Conservation (phyloP, 1,140 invertebrate species). For the Drosophila pallidifrons region DNA sequence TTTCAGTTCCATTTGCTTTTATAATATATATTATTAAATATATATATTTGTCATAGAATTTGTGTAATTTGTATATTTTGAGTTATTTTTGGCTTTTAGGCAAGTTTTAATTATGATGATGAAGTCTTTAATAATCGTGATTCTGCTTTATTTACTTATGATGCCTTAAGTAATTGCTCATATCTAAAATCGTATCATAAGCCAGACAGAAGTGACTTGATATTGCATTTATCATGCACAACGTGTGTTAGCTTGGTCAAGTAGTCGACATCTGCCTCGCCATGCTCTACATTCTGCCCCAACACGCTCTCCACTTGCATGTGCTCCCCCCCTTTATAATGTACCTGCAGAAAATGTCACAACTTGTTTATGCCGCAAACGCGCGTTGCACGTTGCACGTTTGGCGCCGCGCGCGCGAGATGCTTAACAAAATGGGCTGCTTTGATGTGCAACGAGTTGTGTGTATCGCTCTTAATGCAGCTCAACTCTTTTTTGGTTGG, state of each 20-base stretch:
- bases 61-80: too few species aligned
- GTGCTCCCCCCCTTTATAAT: background rate
- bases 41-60: too few species aligned
- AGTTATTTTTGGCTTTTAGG: too few species aligned
- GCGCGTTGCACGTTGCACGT: slow-evolving; percentile 41
- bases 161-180: too few species aligned
- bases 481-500: slow-evolving; percentile 38
- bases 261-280: background rate
- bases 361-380: slow-evolving; percentile 38
- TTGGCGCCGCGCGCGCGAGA: slow-evolving; percentile 12
- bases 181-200: background rate
- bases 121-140: too few species aligned
- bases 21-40: too few species aligned
- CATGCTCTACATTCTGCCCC: background rate
- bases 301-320: background rate
- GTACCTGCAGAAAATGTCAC: slow-evolving; percentile 35
- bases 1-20: too few species aligned
- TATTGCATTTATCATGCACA: background rate
- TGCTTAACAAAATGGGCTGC: slow-evolving; percentile 36
- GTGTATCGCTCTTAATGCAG: slow-evolving; percentile 28
- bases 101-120: too few species aligned
- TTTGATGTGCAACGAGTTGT: slow-evolving; percentile 76
- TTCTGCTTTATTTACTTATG: too few species aligned
- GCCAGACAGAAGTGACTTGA: background rate
- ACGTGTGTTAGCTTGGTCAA: background rate